Conservation (phyloP, 2,113 vertebrate genomes). For the Lota lota region DNA sequence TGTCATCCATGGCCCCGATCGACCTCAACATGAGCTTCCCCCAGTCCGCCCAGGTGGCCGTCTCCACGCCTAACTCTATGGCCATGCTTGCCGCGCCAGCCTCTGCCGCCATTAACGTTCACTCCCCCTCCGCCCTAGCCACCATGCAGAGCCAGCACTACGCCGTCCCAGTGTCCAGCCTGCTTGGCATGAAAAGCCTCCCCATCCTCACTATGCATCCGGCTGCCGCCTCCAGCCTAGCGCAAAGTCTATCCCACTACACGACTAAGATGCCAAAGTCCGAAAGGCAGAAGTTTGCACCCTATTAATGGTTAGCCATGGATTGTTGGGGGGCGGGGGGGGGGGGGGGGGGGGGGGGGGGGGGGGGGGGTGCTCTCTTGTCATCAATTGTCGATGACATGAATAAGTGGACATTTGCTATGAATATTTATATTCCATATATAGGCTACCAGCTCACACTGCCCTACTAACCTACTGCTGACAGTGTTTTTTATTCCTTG, state of each 20-base stretch:
- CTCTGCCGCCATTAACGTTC: slow-evolving; percentile 81
- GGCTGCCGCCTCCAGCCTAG: slow-evolving; percentile 74
- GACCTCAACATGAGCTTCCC: slow-evolving; percentile 92
- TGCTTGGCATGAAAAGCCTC: slow-evolving; percentile 94
- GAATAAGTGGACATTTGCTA: slow-evolving; percentile 6
- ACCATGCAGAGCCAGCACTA: slow-evolving; percentile 86
- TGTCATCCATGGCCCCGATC: slow-evolving; percentile 83
- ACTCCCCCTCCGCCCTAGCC: slow-evolving; percentile 80
- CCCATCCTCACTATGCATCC: slow-evolving; percentile 86
- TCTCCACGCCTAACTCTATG: slow-evolving; percentile 85
- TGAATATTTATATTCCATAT: slow-evolving; percentile 14
- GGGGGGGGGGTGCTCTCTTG: not conserved
- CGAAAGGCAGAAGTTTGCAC: slow-evolving; percentile 91
- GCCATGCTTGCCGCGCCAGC: slow-evolving; percentile 81
- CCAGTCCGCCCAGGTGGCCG: slow-evolving; percentile 75
- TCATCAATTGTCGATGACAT: not conserved
- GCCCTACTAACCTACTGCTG: slow-evolving; percentile 5
- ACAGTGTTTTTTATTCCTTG: not conserved
- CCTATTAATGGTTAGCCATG: slow-evolving; percentile 73
- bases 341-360: too few species aligned
- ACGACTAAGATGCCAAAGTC: slow-evolving; percentile 87
- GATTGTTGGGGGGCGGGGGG: too few species aligned
- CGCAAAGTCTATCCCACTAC: slow-evolving; percentile 83
- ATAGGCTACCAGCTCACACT: not conserved
- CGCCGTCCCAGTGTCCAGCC: slow-evolving; percentile 87